Percentiles rank a stretch among this genome's conserved stretches.
Evolutionary conservation across 2,888 invertebrate species (phyloP).

Genomic region (Brachyptera risi): DNA sequence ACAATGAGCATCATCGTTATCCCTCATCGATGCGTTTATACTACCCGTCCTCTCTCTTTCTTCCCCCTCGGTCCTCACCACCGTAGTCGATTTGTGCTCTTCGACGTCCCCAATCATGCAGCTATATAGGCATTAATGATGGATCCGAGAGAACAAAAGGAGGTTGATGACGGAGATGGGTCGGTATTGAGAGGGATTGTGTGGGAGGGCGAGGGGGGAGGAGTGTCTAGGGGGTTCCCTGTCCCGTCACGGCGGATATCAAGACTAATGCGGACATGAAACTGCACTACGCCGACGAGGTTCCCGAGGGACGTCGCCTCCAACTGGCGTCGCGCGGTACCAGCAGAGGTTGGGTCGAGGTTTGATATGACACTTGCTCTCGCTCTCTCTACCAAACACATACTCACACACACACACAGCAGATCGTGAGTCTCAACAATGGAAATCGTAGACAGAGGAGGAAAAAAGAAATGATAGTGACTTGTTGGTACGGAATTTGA

Average conservation of each 20-base stretch:
- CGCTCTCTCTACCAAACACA: too few relatives aligned
- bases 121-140: too few relatives aligned
- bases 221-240: slow-evolving; percentile 2
- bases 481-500: too few relatives aligned
- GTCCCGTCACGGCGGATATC: slow-evolving; percentile 46
- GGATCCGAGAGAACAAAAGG: too few relatives aligned
- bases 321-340: slow-evolving; percentile 41
- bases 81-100: too few relatives aligned
- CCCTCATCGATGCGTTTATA: background rate
- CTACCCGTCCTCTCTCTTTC: background rate
- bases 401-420: too few relatives aligned
- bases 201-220: background rate
- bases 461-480: too few relatives aligned
- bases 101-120: too few relatives aligned
- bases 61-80: background rate
- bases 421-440: too few relatives aligned
- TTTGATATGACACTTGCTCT: too few relatives aligned
- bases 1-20: slow-evolving; percentile 1
- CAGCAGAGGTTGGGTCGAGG: too few relatives aligned
- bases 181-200: background rate
- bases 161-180: background rate
- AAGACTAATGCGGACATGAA: slow-evolving; percentile 63
- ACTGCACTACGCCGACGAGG: slow-evolving; percentile 53
- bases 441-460: too few relatives aligned
- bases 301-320: slow-evolving; percentile 45